phyloP scores from a whole-genome alignment of 1,140 invertebrate genomes.

The Helicoverpa zea region DNA sequence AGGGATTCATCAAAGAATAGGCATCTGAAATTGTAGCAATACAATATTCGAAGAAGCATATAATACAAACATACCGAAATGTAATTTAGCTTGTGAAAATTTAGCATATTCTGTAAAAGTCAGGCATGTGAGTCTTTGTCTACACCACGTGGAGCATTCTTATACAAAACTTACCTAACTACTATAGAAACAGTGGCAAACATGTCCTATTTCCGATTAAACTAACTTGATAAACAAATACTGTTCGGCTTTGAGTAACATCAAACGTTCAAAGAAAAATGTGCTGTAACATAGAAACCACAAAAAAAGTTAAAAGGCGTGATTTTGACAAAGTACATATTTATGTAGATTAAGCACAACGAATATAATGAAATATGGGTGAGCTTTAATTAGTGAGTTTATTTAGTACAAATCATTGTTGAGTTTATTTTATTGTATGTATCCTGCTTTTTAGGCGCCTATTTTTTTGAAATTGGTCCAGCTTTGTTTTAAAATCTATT shows the following conservation, averaged over 20 bases:
- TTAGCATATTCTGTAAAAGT: conserved; percentile 17
- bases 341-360: background rate
- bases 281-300: background rate
- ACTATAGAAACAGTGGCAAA: conserved; percentile 6
- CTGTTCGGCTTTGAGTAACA: background rate
- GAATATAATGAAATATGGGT: background rate
- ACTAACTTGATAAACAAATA: background rate
- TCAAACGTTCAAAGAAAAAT: background rate
- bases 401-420: conserved; percentile 18
- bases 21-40: no score
- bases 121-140: conserved; percentile 42
- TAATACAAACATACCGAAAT: background rate
- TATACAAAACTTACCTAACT: conserved; percentile 44
- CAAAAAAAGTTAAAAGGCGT: background rate
- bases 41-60: no score
- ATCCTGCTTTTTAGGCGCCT: background rate
- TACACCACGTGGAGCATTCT: conserved; percentile 48
- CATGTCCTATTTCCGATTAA: conserved; percentile 37
- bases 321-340: conserved; percentile 1
- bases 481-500: background rate
- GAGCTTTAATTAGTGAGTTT: background rate
- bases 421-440: background rate
- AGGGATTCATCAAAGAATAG: no score
- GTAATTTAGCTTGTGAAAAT: conserved; percentile 1
- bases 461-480: background rate